phyloP scores from a whole-genome alignment of 1,140 invertebrate genomes.

The Heliconius hermathena region DNA sequence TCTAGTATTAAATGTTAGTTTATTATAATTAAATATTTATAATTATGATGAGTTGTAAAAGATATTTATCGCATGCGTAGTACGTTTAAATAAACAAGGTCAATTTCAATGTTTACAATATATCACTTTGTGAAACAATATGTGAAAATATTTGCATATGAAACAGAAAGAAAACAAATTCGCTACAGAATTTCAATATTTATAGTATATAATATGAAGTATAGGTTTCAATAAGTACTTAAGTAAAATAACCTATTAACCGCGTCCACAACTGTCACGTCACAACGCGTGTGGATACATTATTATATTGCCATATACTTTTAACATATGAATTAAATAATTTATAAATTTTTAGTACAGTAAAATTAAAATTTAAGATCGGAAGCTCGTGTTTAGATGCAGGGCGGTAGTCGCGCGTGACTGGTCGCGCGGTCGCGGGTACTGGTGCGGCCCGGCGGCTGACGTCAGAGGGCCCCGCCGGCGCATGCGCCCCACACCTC shows the following conservation, averaged over 20 bases:
- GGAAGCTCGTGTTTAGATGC: constrained; percentile 67
- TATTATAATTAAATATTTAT: background rate
- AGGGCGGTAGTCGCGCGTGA: constrained; percentile 70
- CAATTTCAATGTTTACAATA: constrained; percentile 35
- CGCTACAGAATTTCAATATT: background rate
- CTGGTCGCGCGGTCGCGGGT: constrained; percentile 68
- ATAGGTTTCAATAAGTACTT: constrained; percentile 17
- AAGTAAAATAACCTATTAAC: background rate
- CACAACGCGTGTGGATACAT: constrained; percentile 26
- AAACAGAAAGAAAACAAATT: background rate
- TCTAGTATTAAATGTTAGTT: too few species aligned
- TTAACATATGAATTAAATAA: constrained; percentile 16
- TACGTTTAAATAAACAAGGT: constrained; percentile 52
- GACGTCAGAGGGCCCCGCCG: constrained; percentile 71
- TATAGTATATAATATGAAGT: background rate
- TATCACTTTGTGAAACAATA: background rate
- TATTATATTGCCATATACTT: constrained; percentile 10
- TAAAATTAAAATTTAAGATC: constrained; percentile 64
- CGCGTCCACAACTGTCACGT: background rate
- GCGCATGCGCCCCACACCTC: constrained; percentile 63
- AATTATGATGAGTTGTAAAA: background rate
- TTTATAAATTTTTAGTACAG: constrained; percentile 26
- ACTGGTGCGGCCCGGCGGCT: constrained; percentile 71
- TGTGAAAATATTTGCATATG: background rate
- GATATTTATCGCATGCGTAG: constrained; percentile 40